Evolutionary conservation across 2,888 invertebrate genomes (phyloP), one percentile per base, ranked within the genome.

Genomic region (Diplolepis rosae): DNA sequence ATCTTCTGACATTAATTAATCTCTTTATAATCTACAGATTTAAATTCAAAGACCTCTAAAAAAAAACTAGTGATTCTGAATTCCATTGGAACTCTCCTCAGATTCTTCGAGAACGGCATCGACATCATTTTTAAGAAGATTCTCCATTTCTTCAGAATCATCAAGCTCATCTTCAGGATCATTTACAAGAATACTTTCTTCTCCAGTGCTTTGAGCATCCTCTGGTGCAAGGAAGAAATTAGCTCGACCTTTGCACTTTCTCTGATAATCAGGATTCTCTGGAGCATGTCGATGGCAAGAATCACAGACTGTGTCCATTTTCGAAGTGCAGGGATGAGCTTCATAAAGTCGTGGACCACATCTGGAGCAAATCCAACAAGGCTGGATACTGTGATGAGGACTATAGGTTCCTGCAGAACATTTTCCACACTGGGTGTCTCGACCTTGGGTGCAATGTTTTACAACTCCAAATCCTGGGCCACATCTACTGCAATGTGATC

Each of bases 291-390:
- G 85, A 52, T 85, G 84, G 70, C 90, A 90, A 22, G 88, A 88
- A 71, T 90, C 89, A 78, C 89, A 90, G 15, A 89, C 82, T 7
- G 90, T 90, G 80, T 90, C 90, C 22, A 83, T 76, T 9, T 77
- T 82, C 0, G 84, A 65, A n/a, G 82, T 84, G 76, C 89, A 90
- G 1, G 88, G 83, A 73, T 88, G 88, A 0, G 89, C 89, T 74
- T 89, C 89, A 84, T 88, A 90, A n/a, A 90, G 79, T 6, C 89
- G 89, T 0, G 85, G 86, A 0, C 90, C 89, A 72, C 90, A 90
- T 42, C 88, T 82, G 22, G 89, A 89, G 76, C 89, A 90, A 35
- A 89, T 85, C 89, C 88, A 88, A 70, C 89, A 90, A 11, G 89
- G 87, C 66, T 87, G 88, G 27, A 80, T 84, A 66, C 86, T 88